Evolutionary conservation across 2,888 invertebrate genomes (phyloP).

Genomic region (Ashinkailepas kermadecensis): DNA sequence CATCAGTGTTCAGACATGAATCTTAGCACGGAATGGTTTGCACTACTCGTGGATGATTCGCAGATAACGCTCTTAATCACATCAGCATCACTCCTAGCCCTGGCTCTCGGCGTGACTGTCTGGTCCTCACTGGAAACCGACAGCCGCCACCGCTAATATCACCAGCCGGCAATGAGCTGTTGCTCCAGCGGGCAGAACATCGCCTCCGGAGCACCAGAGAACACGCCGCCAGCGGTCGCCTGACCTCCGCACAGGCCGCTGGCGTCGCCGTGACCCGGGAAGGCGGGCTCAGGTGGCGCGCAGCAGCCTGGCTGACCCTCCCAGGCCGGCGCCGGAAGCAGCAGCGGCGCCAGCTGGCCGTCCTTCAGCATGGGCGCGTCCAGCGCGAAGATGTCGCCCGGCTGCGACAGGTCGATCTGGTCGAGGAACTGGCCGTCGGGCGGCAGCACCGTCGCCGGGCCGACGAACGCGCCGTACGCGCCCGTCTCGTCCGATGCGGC

Average conservation of each 20-base stretch:
- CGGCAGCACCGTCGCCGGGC: background rate
- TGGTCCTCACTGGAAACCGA: too few species aligned
- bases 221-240: background rate
- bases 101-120: too few species aligned
- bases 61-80: too few species aligned
- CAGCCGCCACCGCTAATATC: background rate
- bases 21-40: too few species aligned
- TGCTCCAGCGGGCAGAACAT: background rate
- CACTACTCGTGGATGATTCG: too few species aligned
- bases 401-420: conserved; percentile 12
- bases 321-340: background rate
- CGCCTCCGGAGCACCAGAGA: background rate
- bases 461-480: background rate
- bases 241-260: background rate
- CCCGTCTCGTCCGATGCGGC: too few species aligned
- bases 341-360: background rate
- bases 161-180: background rate
- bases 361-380: background rate
- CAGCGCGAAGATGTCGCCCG: conserved; percentile 12
- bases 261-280: background rate
- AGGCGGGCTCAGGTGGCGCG: background rate
- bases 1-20: too few species aligned
- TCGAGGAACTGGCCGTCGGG: conserved; percentile 9
- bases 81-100: too few species aligned
- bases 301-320: background rate